Base-by-base conservation (phyloP, 2,113 vertebrate species). In the Calidris pygmaea region DNA sequence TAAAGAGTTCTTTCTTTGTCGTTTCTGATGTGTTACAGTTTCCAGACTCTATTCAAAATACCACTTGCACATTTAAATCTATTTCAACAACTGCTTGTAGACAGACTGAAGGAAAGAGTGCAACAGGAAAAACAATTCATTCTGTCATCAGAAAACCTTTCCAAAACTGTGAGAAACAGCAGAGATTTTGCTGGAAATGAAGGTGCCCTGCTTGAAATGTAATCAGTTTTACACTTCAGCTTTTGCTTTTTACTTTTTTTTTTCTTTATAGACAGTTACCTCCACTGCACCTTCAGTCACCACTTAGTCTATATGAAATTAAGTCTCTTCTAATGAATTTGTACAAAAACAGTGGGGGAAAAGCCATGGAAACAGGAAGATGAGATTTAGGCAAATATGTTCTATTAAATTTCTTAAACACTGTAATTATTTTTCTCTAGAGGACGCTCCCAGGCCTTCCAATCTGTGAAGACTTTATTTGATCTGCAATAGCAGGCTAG, bases 31-130 rank as follows among this genome's bases (percentile, higher is more conserved):
- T 91, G 47, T 95, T 94, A 87, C 87, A 89, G 35, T 96, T 89
- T 95, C 95, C 95, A 97, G 95, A 92, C 75, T 90, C 63, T 32
- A 22, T 87, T 92, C 87, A 83, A 95, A 96, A 96, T 78, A 60
- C 47, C 89, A 85, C 78, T 93, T 96, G 37, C 72, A 91, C 85
- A 58, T 95, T 95, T 95, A 95, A 95, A 95, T 93, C 86, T 91
- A 30, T 95, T 96, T 92, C 72, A 73, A 66, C 70, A 85, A 95
- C 68, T 95, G 68, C 93, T 87, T 84, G 93, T 75, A 93, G 92
- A 91, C 50, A 96, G 67, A 39, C 68, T 92, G 76, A 89, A 92
- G 56, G 65, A 93, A 82, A 89, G n/a, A 62, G 72, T 71, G 73
- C 76, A 94, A 95, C 86, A 85, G 79, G 95, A 89, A 94, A 91